Evolutionary conservation across 1,140 invertebrate species (phyloP).

Genomic region (Himalopsyche phryganea): DNA sequence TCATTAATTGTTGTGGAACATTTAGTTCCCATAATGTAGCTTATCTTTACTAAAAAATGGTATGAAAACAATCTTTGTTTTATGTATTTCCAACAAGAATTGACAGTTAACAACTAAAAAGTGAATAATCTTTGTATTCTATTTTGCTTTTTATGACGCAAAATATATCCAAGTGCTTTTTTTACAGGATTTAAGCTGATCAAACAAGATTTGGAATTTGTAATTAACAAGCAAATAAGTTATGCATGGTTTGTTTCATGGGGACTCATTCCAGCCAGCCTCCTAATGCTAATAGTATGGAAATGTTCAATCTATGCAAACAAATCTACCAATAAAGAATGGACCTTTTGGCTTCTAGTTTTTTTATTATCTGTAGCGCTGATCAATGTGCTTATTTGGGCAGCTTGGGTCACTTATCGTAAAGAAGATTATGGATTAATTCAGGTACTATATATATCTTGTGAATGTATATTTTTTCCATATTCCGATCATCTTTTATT

Average conservation of each 20-base stretch:
- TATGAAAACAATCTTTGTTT: no score
- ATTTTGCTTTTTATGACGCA: no score
- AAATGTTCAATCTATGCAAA: slow-evolving; percentile 26
- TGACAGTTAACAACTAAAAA: no score
- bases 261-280: slow-evolving; percentile 45
- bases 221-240: slow-evolving; percentile 48
- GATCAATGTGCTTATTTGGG: slow-evolving; percentile 44
- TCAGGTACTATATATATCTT: slow-evolving; percentile 37
- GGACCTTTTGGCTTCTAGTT: slow-evolving; percentile 39
- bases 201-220: slow-evolving; percentile 55
- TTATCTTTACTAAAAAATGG: no score
- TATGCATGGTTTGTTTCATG: slow-evolving; percentile 48
- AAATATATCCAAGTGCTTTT: slow-evolving; percentile 13
- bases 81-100: no score
- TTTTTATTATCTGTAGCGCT: slow-evolving; percentile 44
- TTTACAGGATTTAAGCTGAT: slow-evolving; percentile 45
- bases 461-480: not conserved
- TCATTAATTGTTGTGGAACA: no score
- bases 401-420: slow-evolving; percentile 40
- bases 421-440: slow-evolving; percentile 46
- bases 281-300: slow-evolving; percentile 46
- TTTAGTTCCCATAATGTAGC: no score
- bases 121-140: no score
- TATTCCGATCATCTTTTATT: not conserved
- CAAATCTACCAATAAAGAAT: slow-evolving; percentile 15